A percentile compares a stretch with the other conserved stretches of the same genome.
Conservation (phyloP, 2,113 vertebrate species). For the Lycaon pictus region DNA sequence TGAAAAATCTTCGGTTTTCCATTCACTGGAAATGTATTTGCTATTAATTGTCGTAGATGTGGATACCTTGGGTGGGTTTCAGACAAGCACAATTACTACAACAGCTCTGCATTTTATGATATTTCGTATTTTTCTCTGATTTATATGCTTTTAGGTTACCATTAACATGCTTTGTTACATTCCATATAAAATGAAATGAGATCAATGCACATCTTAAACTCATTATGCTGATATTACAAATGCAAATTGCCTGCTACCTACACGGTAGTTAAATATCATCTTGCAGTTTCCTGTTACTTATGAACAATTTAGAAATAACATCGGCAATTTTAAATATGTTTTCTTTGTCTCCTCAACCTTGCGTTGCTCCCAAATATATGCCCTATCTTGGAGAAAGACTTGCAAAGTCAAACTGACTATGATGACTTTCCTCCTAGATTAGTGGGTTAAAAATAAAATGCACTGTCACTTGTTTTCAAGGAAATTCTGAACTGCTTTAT, state of each 20-base stretch:
- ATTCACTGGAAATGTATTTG: conserved; percentile 62
- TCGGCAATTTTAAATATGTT: conserved; percentile 80
- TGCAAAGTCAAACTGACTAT: conserved; percentile 57
- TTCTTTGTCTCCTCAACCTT: conserved; percentile 69
- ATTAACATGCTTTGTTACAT: conserved; percentile 79
- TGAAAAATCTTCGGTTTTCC: conserved; percentile 64
- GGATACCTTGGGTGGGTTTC: conserved; percentile 27
- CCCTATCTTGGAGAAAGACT: conserved; percentile 43
- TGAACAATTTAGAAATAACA: conserved; percentile 84
- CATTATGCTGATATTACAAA: conserved; percentile 84
- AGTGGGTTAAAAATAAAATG: background rate
- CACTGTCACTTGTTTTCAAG: background rate
- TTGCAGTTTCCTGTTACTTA: conserved; percentile 81
- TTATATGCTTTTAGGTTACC: conserved; percentile 64
- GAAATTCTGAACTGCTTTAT: background rate
- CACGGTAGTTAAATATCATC: conserved; percentile 83
- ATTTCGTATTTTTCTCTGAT: conserved; percentile 78
- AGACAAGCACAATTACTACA: conserved; percentile 37
- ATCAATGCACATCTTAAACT: conserved; percentile 82
- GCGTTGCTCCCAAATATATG: background rate
- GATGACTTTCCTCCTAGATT: background rate
- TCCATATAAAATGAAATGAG: conserved; percentile 71
- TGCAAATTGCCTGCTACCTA: conserved; percentile 85
- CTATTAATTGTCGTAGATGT: conserved; percentile 56
- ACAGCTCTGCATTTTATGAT: conserved; percentile 44